These are phyloP conservation scores for Amitus sp. DNA, from an alignment of 2,888 invertebrate species.

Conservation along the genomic window DNA sequence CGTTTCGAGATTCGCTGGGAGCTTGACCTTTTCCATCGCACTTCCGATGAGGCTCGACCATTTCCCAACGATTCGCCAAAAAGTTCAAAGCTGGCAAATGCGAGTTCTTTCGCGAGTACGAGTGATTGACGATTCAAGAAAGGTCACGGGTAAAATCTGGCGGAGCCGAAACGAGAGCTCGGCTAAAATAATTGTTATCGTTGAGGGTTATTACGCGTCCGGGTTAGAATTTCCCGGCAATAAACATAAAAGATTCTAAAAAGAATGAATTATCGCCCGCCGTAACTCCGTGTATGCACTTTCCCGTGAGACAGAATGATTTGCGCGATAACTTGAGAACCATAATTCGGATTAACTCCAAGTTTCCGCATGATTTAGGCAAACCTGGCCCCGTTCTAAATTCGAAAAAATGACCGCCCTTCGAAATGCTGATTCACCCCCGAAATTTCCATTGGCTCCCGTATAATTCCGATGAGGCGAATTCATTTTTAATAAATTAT, in stretches of 20 bases:
- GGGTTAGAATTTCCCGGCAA: neutral
- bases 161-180: neutral
- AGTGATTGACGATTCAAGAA: neutral
- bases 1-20: neutral
- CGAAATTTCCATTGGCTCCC: neutral
- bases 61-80: neutral
- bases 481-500: neutral
- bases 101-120: neutral
- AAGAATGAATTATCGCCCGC: neutral
- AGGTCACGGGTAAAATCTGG: too few species aligned
- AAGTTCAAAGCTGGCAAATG: neutral
- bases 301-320: conserved; percentile 4
- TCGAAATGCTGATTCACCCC: too few species aligned
- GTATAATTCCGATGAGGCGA: neutral
- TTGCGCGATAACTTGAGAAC: conserved; percentile 7
- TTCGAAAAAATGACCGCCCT: neutral
- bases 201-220: too few species aligned
- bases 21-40: neutral
- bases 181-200: neutral
- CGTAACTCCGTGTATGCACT: conserved; percentile 4
- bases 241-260: conserved; percentile 3
- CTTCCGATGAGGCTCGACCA: neutral
- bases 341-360: conserved; percentile 5
- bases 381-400: neutral
- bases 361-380: conserved; percentile 1